Evolutionary conservation across 1,140 invertebrate species (phyloP), one percentile per base, ranked within the genome.

Genomic region (Hesperophylax magnus): DNA sequence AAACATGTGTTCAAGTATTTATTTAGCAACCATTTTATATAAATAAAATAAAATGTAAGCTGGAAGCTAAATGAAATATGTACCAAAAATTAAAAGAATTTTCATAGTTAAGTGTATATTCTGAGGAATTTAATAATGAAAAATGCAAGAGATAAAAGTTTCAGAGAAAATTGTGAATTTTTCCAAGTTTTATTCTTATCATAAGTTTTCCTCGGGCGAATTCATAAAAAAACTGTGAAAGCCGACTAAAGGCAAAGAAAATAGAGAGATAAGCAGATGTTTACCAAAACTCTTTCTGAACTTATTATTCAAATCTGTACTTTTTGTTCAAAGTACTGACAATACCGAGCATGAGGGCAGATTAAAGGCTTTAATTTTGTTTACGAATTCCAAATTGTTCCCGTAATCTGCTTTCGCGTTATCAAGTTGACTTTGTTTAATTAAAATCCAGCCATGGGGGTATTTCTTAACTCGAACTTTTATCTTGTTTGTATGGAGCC

Each of bases 351-450:
- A 76, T 76, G 54, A 34, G 54, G 72, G 27, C 39, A 60, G 54
- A 76, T 58, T 76, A 76, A 39, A 76, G 34, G 72, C 53, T 39
- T 60, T 58, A 76, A 76, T 60, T 60, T 60, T 76, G 72, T 76
- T 76, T 76, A 39, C 56, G 72, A 39, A 72, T 72, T 15, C 63
- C 31, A 67, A 72, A 76, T 58, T 76, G 72, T 76, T 58, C 72
- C 34, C 72, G 18, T 76, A 76, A 76, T 76, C 72, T 60, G 56
- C 22, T 60, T 76, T 39, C 54, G 56, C 31, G 72, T 76, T 76
- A 76, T 76, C 72, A 76, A 76, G 54, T 72, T 60, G 72, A 76
- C 72, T 76, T 76, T 76, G 72, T 76, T 76, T 76, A 76, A 76
- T 76, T 76, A 76, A 76, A 76, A 76, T 60, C 72, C 54, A 60